Base-by-base conservation (phyloP, 2,113 vertebrate genomes). In the Tamias sibiricus region DNA sequence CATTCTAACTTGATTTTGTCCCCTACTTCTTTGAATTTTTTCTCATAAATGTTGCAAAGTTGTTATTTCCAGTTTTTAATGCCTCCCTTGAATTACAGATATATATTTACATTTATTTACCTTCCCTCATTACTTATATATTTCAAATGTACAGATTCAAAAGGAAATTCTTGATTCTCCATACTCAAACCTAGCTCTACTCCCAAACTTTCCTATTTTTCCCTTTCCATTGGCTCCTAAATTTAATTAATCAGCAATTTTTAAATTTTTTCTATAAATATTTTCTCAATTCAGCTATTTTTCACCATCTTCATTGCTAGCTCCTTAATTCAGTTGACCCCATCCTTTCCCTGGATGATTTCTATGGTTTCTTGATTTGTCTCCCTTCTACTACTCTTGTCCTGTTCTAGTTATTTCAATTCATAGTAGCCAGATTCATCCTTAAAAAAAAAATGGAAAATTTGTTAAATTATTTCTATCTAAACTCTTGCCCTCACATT, bases 381-480 rank as follows among this genome's bases (percentile, higher is more conserved):
- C 17, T 94, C 11, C 20, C 0, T 24, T 72, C 0, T 59, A 44
- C 19, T 64, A 84, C 49, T 59, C 35, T 54, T 79, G 19, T 68
- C 26, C 12, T 90, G 7, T 71, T 68, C 1, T 35, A 49, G 14
- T 22, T 42, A 30, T 93, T 81, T 40, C 52, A 13, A 8, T 80
- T n/a, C 44, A 59, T n/a, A 87, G 66, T 69, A 77, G n/a, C n/a
- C 62, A 47, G 42, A 40, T 86, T 87, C 47, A 35, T 77, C 81
- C 82, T 93, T 52, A 86, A 75, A 87, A 93, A 86, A 75, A 87
- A 93, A 95, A 47, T 69, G 32, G 22, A 87, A 93, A 37, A 62
- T 24, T 62, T n/a, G 22, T 57, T 57, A 57, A 57, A 57, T 57
- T 57, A 93, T 44, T 93, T 52, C 24, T 19, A 13, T 85, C 40